Percentiles rank a stretch among this genome's conserved stretches.
Conservation (phyloP, 1,140 invertebrate species). For the Varroa destructor region DNA sequence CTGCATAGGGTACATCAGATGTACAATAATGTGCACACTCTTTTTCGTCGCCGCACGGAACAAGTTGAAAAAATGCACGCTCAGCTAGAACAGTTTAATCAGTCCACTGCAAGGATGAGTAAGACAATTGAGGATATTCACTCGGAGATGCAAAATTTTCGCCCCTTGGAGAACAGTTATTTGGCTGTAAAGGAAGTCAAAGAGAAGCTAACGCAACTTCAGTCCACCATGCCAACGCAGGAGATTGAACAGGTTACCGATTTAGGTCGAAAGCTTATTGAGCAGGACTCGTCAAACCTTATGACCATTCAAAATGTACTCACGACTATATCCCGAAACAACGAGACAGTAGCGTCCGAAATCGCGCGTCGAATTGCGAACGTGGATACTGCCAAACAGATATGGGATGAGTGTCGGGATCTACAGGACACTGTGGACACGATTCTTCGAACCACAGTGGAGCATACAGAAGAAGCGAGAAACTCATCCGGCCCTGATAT, state of each 20-base stretch:
- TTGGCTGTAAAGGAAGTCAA: conserved; percentile 1
- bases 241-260: conserved; percentile 43
- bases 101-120: not conserved
- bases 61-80: conserved; percentile 28
- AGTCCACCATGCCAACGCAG: conserved; percentile 21
- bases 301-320: conserved; percentile 61
- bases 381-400: conserved; percentile 54
- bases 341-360: conserved; percentile 59
- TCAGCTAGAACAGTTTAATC: conserved; percentile 28
- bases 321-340: conserved; percentile 58
- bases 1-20: not conserved
- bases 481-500: conserved; percentile 28
- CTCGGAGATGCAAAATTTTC: conserved; percentile 34
- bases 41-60: conserved; percentile 28
- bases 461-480: conserved; percentile 22
- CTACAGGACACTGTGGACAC: conserved; percentile 37
- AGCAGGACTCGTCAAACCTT: conserved; percentile 62
- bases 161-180: not conserved
- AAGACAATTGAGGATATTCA: conserved; percentile 47
- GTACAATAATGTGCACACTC: not conserved
- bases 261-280: conserved; percentile 59
- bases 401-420: conserved; percentile 54
- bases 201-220: conserved; percentile 8
- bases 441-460: conserved; percentile 32
- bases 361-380: conserved; percentile 53